Evolutionary conservation across 2,113 vertebrate species (phyloP).

Genomic region (Phasianus colchicus): DNA sequence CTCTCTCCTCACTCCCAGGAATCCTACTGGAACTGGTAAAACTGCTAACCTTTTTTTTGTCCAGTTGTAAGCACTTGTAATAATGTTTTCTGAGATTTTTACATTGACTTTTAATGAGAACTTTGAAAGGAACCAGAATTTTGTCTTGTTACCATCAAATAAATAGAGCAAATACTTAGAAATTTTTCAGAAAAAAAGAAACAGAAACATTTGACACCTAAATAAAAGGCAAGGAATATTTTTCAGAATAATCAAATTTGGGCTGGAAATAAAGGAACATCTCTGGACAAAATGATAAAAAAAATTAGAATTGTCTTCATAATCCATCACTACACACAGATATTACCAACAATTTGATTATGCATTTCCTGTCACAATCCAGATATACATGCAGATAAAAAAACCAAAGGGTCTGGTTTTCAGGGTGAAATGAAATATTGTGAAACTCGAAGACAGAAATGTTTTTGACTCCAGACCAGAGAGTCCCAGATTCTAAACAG

Average conservation of each 20-base stretch:
- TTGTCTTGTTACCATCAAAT: constrained; percentile 1
- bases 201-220: neutral
- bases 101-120: neutral
- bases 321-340: neutral
- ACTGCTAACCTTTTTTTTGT: neutral
- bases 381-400: neutral
- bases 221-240: neutral
- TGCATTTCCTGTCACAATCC: neutral
- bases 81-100: constrained; percentile 21
- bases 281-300: neutral
- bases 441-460: neutral
- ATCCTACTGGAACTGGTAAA: neutral
- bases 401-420: neutral
- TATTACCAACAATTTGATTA: neutral
- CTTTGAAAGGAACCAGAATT: constrained; percentile 5
- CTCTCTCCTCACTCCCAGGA: neutral
- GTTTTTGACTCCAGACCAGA: neutral
- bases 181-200: neutral
- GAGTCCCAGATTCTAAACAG: neutral
- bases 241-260: neutral
- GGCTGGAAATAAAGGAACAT: neutral
- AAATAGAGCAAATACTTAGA: neutral
- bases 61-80: neutral
- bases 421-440: neutral
- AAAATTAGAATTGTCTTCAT: neutral